A percentile compares a stretch with the other conserved stretches of the same genome.
Evolutionary conservation across 2,888 invertebrate species (phyloP).

Genomic region (Spilosoma lubricipeda): DNA sequence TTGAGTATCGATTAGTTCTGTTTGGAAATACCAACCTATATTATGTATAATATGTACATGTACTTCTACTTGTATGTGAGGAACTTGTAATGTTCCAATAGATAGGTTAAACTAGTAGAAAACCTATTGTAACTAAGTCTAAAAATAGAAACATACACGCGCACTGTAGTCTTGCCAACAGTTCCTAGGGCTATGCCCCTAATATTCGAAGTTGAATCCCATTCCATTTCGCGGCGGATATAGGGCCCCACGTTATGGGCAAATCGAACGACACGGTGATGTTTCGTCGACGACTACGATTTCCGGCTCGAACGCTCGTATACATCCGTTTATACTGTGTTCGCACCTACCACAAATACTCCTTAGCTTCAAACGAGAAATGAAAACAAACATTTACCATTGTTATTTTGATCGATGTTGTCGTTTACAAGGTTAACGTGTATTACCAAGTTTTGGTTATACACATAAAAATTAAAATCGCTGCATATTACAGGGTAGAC

Average conservation of each 20-base stretch:
- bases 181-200: constrained; percentile 53
- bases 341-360: constrained; percentile 55
- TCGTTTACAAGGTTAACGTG: not conserved
- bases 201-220: constrained; percentile 76
- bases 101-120: not conserved
- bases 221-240: constrained; percentile 80
- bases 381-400: constrained; percentile 47
- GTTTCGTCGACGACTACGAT: constrained; percentile 77
- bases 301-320: constrained; percentile 70
- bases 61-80: constrained; percentile 14
- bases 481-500: not conserved
- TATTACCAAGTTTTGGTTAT: not conserved
- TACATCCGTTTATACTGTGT: constrained; percentile 67
- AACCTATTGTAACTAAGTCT: constrained; percentile 16
- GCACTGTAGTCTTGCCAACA: constrained; percentile 28
- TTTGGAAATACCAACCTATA: constrained; percentile 40
- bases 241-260: constrained; percentile 73
- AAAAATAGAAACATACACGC: constrained; percentile 26
- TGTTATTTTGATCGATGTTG: not conserved
- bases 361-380: constrained; percentile 54
- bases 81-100: constrained; percentile 1
- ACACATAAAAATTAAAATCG: not conserved
- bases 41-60: constrained; percentile 25
- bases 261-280: constrained; percentile 73
- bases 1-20: constrained; percentile 55